Evolutionary conservation across 2,113 vertebrate species (phyloP).

Genomic region (Aythya baeri): DNA sequence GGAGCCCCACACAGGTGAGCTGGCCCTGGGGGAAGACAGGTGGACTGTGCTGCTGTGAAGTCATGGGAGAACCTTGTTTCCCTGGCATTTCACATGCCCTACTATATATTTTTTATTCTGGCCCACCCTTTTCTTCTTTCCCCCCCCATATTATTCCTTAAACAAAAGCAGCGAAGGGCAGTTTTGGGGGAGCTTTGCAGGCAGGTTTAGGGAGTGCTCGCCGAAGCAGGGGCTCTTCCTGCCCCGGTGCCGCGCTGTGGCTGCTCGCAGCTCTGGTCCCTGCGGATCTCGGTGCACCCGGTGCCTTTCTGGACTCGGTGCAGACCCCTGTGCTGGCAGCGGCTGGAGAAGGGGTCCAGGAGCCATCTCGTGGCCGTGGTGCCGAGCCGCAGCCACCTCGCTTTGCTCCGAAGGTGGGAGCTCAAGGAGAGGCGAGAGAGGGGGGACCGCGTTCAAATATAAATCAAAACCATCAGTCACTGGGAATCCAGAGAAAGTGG

Average conservation of each 20-base stretch:
- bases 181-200: not conserved
- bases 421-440: slow-evolving; percentile 7
- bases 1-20: rapidly evolving
- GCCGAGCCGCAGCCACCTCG: not conserved
- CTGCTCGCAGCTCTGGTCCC: not conserved
- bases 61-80: not conserved
- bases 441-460: slow-evolving; percentile 5
- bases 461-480: slow-evolving; percentile 76
- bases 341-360: slow-evolving; percentile 68
- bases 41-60: not conserved
- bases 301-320: not conserved
- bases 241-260: not conserved
- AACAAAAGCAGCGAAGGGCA: not conserved
- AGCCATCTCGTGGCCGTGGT: slow-evolving; percentile 80
- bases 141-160: not conserved
- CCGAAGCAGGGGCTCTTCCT: not conserved
- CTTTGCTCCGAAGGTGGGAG: not conserved
- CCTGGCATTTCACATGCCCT: not conserved
- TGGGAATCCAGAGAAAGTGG: slow-evolving; percentile 66
- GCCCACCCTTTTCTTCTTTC: not conserved
- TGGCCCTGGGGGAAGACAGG: not conserved
- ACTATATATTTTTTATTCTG: not conserved
- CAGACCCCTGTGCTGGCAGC: not conserved
- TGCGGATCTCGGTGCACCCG: not conserved
- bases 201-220: not conserved